phyloP scores from a whole-genome alignment of 2,888 invertebrate species.

The Lasioglossum malachurum region DNA sequence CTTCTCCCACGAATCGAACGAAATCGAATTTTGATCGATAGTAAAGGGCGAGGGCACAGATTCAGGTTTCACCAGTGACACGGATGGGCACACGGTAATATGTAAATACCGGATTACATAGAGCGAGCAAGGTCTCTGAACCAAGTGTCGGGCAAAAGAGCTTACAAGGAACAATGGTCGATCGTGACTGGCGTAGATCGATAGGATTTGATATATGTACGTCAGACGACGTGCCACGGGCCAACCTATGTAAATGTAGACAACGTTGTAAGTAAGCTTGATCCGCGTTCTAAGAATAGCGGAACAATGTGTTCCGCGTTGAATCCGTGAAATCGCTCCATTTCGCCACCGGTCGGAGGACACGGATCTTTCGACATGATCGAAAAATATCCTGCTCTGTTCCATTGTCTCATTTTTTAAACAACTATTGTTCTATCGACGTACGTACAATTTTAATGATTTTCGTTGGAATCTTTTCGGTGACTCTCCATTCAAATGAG shows the following conservation, averaged over 20 bases:
- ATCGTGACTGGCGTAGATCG: constrained; percentile 68
- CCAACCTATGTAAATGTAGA: constrained; percentile 56
- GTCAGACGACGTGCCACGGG: constrained; percentile 32
- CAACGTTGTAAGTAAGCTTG: constrained; percentile 54
- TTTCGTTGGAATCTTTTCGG: too few species aligned
- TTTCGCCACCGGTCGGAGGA: constrained; percentile 34
- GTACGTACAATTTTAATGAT: too few species aligned
- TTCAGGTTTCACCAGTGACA: background rate
- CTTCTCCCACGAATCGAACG: background rate
- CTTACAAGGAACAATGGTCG: constrained; percentile 65
- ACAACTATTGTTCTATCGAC: too few species aligned
- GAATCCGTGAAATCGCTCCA: constrained; percentile 45
- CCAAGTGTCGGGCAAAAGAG: constrained; percentile 55
- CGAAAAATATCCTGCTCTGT: background rate
- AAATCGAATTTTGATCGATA: background rate
- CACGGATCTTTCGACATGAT: background rate
- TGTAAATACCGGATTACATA: constrained; percentile 68
- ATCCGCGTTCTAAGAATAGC: constrained; percentile 54
- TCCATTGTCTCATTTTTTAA: background rate
- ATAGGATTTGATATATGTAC: constrained; percentile 55
- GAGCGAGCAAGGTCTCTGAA: constrained; percentile 52
- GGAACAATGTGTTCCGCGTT: constrained; percentile 42
- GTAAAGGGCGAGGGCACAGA: background rate
- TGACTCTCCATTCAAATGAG: too few species aligned
- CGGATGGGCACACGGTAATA: constrained; percentile 45